Evolutionary conservation across 2,113 vertebrate species (phyloP).

Genomic region (Cyphomyrus discorhynchus): DNA sequence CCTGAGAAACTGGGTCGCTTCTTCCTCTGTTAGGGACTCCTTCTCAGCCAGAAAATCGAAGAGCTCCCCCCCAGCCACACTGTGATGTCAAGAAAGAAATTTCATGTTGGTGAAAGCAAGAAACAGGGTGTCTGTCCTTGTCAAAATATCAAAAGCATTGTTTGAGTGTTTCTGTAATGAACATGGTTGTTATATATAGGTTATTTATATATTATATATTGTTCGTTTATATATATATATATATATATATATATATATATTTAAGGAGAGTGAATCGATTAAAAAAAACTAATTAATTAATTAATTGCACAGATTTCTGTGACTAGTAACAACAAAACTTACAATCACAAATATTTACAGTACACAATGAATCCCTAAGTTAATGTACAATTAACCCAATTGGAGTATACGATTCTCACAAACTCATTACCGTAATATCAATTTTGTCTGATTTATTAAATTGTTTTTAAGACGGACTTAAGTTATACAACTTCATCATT

Average conservation of each 20-base stretch:
- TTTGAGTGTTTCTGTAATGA: background rate
- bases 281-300: background rate
- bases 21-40: slow-evolving; percentile 92
- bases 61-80: slow-evolving; percentile 92
- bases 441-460: background rate
- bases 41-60: slow-evolving; percentile 98
- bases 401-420: background rate
- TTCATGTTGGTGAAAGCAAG: background rate
- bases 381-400: background rate
- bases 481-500: background rate
- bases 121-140: background rate
- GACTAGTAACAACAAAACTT: background rate
- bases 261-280: background rate
- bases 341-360: background rate
- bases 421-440: background rate
- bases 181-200: background rate
- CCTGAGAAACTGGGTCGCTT: slow-evolving; percentile 96
- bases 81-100: slow-evolving; percentile 48
- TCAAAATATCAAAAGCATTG: background rate
- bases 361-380: background rate
- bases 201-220: background rate
- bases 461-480: background rate
- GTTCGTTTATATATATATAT: background rate
- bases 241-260: background rate
- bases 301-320: background rate